phyloP scores from a whole-genome alignment of 2,797 vertebrate genomes.

The Neopelma chrysocephalum region DNA sequence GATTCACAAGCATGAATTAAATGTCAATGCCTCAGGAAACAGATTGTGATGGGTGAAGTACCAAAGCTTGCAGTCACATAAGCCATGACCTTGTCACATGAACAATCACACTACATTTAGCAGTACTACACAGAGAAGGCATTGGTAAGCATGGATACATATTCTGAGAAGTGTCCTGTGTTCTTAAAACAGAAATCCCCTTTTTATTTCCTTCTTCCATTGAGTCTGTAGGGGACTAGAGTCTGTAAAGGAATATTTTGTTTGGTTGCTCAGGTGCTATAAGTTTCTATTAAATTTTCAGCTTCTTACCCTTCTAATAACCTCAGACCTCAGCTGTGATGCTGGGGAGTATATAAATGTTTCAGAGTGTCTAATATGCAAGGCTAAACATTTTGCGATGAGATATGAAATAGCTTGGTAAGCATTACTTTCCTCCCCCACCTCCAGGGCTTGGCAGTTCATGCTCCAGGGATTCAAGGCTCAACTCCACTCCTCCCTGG shows the following conservation, averaged over 20 bases:
- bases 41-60: neutral
- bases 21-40: neutral
- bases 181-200: neutral
- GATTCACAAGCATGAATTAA: neutral
- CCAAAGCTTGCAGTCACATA: accelerated
- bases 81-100: neutral
- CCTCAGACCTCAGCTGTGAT: neutral
- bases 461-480: neutral
- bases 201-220: neutral
- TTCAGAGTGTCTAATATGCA: neutral
- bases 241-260: neutral
- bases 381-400: neutral
- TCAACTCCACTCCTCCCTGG: neutral
- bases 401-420: neutral
- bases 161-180: neutral
- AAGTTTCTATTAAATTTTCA: neutral
- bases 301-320: neutral
- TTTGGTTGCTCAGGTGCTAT: neutral
- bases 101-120: neutral
- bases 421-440: neutral
- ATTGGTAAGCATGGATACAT: neutral
- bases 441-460: neutral
- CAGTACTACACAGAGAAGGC: neutral
- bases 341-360: accelerated
- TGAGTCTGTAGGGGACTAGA: neutral